Percentiles rank a stretch among this genome's conserved stretches.
Conservation (phyloP, 2,113 vertebrate genomes). For the Boleophthalmus pectinirostris region DNA sequence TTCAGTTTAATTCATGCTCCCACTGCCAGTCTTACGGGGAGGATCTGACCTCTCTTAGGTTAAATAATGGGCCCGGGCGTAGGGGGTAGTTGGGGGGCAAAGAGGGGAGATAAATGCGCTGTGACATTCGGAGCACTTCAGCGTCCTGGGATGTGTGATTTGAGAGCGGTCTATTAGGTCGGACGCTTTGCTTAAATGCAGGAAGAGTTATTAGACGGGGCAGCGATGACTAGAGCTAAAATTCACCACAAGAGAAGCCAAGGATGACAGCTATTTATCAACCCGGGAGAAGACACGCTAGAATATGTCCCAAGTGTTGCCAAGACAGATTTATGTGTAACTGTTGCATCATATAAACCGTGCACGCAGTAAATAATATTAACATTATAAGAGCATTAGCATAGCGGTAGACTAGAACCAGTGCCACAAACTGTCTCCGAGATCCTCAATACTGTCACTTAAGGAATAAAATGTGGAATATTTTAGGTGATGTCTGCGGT, state of each 20-base stretch:
- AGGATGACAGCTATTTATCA: conserved; percentile 49
- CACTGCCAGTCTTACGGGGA: conserved; percentile 50
- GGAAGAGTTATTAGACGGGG: conserved; percentile 67
- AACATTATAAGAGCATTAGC: conserved; percentile 1
- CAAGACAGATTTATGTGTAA: conserved; percentile 18
- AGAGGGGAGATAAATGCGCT: conserved; percentile 66
- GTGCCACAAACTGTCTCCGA: not conserved
- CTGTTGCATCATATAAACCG: conserved; percentile 1
- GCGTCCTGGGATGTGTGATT: conserved; percentile 67
- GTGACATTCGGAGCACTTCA: conserved; percentile 69
- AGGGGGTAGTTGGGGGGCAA: conserved; percentile 52
- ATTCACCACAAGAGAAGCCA: conserved; percentile 42
- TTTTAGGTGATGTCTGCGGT: not conserved
- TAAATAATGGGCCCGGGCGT: conserved; percentile 66
- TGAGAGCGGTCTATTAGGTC: conserved; percentile 69
- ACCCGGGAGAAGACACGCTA: conserved; percentile 20
- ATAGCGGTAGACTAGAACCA: not conserved
- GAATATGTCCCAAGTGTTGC: conserved; percentile 18
- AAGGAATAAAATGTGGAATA: not conserved
- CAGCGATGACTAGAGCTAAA: conserved; percentile 56
- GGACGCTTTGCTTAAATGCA: conserved; percentile 68
- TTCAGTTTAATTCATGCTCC: conserved; percentile 62
- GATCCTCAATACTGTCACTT: not conserved
- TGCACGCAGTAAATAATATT: conserved; percentile 1
- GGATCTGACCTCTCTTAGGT: conserved; percentile 72